A percentile compares a stretch with the other conserved stretches of the same genome.
phyloP scores from a whole-genome alignment of 2,797 vertebrate species.

The Avahi laniger region DNA sequence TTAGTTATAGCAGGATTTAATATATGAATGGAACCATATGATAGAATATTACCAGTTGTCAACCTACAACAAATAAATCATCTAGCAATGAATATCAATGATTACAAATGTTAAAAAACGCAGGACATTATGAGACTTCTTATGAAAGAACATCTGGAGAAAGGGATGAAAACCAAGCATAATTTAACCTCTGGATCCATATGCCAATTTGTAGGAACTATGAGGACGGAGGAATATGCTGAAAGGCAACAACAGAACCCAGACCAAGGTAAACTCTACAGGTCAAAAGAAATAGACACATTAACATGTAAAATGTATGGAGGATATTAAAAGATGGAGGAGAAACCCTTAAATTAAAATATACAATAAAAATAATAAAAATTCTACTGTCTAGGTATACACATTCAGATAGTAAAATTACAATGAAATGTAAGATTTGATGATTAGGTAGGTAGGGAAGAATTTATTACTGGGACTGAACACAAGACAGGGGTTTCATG shows the following conservation, averaged over 20 bases:
- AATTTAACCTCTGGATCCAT: not conserved
- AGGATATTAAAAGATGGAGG: not conserved
- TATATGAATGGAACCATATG: not conserved
- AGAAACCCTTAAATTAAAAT: not conserved
- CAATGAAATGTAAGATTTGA: not conserved
- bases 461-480: not conserved
- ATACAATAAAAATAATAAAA: not conserved
- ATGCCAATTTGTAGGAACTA: not conserved
- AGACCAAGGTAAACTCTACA: not conserved
- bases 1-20: not conserved
- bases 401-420: not conserved
- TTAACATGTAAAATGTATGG: not conserved
- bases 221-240: not conserved
- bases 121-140: not conserved
- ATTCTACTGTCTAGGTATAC: not conserved
- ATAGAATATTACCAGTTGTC: not conserved
- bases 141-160: not conserved
- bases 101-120: not conserved
- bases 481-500: not conserved
- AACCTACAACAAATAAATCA: not conserved
- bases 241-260: not conserved
- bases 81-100: not conserved
- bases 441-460: not conserved
- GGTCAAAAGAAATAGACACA: not conserved
- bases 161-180: not conserved